Base-by-base conservation (phyloP, 1,140 invertebrate genomes). In the Drosophila albomicans region DNA sequence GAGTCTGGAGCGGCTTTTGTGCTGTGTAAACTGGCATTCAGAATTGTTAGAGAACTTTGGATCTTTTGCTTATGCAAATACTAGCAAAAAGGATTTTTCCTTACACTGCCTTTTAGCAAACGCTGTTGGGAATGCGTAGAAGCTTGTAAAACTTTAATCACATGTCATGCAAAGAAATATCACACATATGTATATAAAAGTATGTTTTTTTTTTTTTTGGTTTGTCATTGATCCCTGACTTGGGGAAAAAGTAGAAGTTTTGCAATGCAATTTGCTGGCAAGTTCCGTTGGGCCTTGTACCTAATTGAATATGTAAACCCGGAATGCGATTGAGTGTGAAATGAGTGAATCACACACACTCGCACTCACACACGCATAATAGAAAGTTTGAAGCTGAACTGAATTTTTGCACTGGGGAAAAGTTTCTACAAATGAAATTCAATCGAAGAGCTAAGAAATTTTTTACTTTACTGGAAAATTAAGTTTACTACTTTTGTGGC, bases 281-380 rank as follows among this genome's bases (percentile, higher is more conserved):
- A 56, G 38, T 68, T 75, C 41, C 32, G 8, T 49, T 68, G 61
- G 8, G 63, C 48, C 64, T 16, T 61, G 63, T 71, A 79, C 62
- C 86, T 89, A 89, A 89, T 89, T 89, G 85, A 89, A 89, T 85
- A 85, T 88, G 85, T 85, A 81, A 79, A 70, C 67, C 70, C 54
- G 56, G 20, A 75, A 85, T 88, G 75, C 75, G 75, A 89, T 89
- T 89, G 85, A 85, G 85, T 88, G 81, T 88, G 78, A 88, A 89
- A 89, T 88, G 81, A 87, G 77, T 71, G 43, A 30, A 30, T 61
- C 7, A 30, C n/a, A 13, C 43, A 30, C 51, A 32, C 32, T 32
- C 28, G 38, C 35, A 51, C 32, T 35, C 8, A 25, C 20, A 8
- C 49, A 25, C 30, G 2, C 30, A 49, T 54, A 57, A 48, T 15